These are phyloP conservation scores for Anthopleura sola DNA, from an alignment of 64 coral and sea anemone species.

Conservation along the genomic window DNA sequence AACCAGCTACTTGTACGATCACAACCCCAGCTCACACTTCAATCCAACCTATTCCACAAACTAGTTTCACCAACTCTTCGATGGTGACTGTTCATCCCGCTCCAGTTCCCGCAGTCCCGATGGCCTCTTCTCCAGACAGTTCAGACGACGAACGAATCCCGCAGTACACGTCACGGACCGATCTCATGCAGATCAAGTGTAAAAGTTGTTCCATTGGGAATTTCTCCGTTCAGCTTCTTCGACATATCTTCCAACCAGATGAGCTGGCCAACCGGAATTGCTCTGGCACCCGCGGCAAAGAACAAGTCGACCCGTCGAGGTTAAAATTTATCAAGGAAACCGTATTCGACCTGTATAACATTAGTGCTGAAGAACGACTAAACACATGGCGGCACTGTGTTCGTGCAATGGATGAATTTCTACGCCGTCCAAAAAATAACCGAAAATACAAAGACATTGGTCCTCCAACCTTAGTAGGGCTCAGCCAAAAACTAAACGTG, in stretches of 20 bases:
- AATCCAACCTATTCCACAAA: slow-evolving; percentile 46
- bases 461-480: slow-evolving; percentile 19
- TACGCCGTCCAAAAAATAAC: slow-evolving; percentile 71
- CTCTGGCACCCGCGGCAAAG: slow-evolving; percentile 77
- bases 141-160: slow-evolving; percentile 36
- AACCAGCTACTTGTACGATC: neutral
- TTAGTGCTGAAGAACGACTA: slow-evolving; percentile 65
- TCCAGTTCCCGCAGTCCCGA: slow-evolving; percentile 27
- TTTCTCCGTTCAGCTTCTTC: slow-evolving; percentile 77
- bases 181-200: slow-evolving; percentile 78
- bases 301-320: slow-evolving; percentile 63
- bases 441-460: slow-evolving; percentile 30
- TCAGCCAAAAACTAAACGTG: slow-evolving; percentile 8
- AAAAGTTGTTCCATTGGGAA: slow-evolving; percentile 91
- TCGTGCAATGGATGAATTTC: slow-evolving; percentile 85
- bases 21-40: slow-evolving; percentile 19
- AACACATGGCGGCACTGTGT: slow-evolving; percentile 89
- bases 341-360: slow-evolving; percentile 65
- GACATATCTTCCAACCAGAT: slow-evolving; percentile 54
- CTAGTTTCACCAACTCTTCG: slow-evolving; percentile 25
- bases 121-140: slow-evolving; percentile 42
- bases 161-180: slow-evolving; percentile 38
- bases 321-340: slow-evolving; percentile 84
- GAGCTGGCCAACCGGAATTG: slow-evolving; percentile 85
- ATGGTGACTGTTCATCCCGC: slow-evolving; percentile 19